Percentiles rank a stretch among this genome's conserved stretches.
Evolutionary conservation across 2,888 invertebrate species (phyloP).

Genomic region (Acronicta leporina): DNA sequence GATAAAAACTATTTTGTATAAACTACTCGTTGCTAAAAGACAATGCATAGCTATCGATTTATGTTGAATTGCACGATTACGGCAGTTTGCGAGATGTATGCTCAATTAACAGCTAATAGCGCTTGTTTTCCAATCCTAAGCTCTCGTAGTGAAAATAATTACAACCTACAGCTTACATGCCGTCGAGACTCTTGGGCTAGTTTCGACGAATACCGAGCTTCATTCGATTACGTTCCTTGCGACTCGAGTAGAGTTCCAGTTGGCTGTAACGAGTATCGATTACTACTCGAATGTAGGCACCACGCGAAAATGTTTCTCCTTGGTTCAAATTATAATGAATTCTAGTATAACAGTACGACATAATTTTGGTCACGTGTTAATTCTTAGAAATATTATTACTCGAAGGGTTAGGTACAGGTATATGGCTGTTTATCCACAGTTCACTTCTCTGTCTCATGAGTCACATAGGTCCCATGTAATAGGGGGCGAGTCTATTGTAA

Average conservation of each 20-base stretch:
- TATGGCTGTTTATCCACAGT: too few species aligned
- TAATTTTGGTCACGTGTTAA: too few species aligned
- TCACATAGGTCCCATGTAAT: too few species aligned
- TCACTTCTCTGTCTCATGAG: too few species aligned
- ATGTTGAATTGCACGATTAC: slow-evolving; percentile 11
- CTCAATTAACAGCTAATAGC: slow-evolving; percentile 46
- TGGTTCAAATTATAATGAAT: too few species aligned
- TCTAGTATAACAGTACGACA: too few species aligned
- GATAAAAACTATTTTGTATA: too few species aligned
- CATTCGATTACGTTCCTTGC: slow-evolving; percentile 42
- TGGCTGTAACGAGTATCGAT: slow-evolving; percentile 32
- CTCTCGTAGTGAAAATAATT: slow-evolving; percentile 52
- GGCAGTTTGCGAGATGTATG: slow-evolving; percentile 25
- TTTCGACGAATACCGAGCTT: slow-evolving; percentile 43
- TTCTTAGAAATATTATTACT: too few species aligned
- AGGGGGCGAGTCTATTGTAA: too few species aligned
- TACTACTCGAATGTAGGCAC: neutral
- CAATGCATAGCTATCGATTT: neutral
- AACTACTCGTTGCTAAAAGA: neutral
- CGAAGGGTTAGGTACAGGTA: too few species aligned
- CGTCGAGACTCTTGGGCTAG: slow-evolving; percentile 42
- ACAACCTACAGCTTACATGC: slow-evolving; percentile 52
- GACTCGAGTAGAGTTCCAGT: slow-evolving; percentile 27
- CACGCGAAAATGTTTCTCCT: neutral
- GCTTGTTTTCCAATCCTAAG: slow-evolving; percentile 39